phyloP scores from a whole-genome alignment of 2,888 invertebrate species.

The Keiferia lycopersicella region DNA sequence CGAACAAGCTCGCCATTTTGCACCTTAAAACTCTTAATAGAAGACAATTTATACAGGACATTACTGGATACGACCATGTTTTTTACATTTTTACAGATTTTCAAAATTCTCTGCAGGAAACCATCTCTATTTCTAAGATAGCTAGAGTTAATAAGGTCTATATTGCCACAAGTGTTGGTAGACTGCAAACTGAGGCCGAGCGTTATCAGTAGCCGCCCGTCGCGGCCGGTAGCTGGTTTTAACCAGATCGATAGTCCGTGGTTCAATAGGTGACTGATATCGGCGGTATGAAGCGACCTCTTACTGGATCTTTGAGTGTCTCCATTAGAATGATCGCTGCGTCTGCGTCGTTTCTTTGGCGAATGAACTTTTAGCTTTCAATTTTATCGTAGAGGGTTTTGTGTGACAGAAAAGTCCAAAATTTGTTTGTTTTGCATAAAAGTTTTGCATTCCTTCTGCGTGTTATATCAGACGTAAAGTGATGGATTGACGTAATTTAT shows the following conservation, averaged over 20 bases:
- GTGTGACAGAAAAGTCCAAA: not conserved
- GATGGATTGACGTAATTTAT: not conserved
- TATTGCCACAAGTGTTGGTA: constrained; percentile 36
- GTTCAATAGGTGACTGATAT: constrained; percentile 83
- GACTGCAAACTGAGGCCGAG: constrained; percentile 34
- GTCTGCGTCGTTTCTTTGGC: not conserved
- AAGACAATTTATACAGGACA: not conserved
- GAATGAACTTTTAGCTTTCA: not conserved
- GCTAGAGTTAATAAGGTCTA: constrained; percentile 5
- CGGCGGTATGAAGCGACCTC: constrained; percentile 69
- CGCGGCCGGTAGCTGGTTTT: constrained; percentile 79
- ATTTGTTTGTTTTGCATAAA: not conserved
- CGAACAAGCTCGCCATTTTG: constrained; percentile 52
- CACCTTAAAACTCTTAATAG: constrained; percentile 15
- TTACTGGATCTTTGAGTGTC: constrained; percentile 65
- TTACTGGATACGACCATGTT: not conserved
- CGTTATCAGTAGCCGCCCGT: constrained; percentile 76
- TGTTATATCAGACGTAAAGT: not conserved
- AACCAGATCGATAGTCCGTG: constrained; percentile 79
- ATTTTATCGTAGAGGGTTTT: not conserved
- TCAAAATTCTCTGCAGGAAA: not conserved
- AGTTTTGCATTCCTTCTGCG: not conserved
- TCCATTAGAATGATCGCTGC: constrained; percentile 30
- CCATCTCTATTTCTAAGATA: not conserved
- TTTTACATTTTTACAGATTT: not conserved